phyloP scores from a whole-genome alignment of 2,888 invertebrate species.

The Molanna angustata region DNA sequence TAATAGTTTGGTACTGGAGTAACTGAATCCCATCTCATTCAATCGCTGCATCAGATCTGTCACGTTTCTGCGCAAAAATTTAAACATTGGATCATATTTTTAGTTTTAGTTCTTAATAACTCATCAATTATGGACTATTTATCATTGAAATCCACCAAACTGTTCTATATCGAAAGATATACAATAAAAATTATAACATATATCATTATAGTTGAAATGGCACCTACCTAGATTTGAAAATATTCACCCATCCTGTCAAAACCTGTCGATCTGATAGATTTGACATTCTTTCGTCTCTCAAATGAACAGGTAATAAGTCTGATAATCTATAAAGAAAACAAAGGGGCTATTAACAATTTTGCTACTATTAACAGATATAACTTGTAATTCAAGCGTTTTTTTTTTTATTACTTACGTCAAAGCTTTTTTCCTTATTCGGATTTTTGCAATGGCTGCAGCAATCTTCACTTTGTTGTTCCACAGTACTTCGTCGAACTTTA shows the following conservation, averaged over 20 bases:
- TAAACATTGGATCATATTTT: no score
- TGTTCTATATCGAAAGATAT: no score
- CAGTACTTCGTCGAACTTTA: constrained; percentile 60
- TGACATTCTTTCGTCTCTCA: constrained; percentile 67
- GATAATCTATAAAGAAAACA: constrained; percentile 46
- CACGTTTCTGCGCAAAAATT: constrained; percentile 51
- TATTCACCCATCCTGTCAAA: constrained; percentile 80
- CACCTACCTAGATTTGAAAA: constrained; percentile 61
- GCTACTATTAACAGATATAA: no score
- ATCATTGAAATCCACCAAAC: no score
- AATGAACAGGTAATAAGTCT: constrained; percentile 67
- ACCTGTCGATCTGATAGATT: constrained; percentile 54
- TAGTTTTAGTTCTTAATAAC: no score
- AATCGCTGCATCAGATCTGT: constrained; percentile 48
- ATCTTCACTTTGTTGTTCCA: constrained; percentile 66
- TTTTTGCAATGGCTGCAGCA: constrained; percentile 73
- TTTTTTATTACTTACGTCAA: constrained; percentile 47
- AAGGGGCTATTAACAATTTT: no score
- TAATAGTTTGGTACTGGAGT: constrained; percentile 46
- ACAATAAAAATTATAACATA: no score
- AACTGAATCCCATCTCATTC: constrained; percentile 47
- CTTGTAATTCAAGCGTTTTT: no score
- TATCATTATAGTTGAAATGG: no score
- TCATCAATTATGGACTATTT: no score
- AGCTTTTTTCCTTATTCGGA: constrained; percentile 73